Base-by-base conservation (phyloP, 2,797 vertebrate species). In the Centropyge bicolor region DNA sequence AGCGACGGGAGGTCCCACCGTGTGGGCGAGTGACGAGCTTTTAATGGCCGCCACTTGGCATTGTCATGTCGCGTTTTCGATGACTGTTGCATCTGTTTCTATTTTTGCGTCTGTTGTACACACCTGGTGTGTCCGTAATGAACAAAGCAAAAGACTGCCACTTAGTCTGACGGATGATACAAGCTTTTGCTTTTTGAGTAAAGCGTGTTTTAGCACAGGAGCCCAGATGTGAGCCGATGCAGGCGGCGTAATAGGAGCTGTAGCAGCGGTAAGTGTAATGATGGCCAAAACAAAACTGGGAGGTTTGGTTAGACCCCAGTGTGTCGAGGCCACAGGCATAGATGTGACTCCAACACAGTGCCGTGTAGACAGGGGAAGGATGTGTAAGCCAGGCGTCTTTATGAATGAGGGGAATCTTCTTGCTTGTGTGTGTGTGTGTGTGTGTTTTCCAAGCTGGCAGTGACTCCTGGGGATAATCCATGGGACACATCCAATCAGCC, bases 401-500 rank as follows among this genome's bases (percentile, higher is more conserved):
- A 84, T 87, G 85, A 91, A 89, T 89, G 84, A 80, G 70, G 40
- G 72, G 70, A 79, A 68, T 86, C 76, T 78, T 76, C 51, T 65
- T 77, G 72, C 61, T 38, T 38, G 1, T 81, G 71, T 79, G 64
- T 63, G 72, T 78, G 67, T 75, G 70, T 65, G 75, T 78, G 36
- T 31, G 3, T 86, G 79, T 84, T 88, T 90, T 88, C 82, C 80
- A 43, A 83, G 78, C 86, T 91, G 91, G 88, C 90, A 89, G 79
- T 76, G 5, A 75, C 88, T 88, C 86, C 64, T 45, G 63, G 86
- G 89, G 81, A 90, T 92, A 88, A 93, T 92, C 90, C 89, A 75
- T 69, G 96, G 96, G 96, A 96, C 96, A 96, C 95, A 95, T 95
- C 95, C 95, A 95, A 95, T 94, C 94, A 95, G 93, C 86, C 91